Conservation (phyloP, 1,140 invertebrate genomes). For the Drosophila lowei region DNA sequence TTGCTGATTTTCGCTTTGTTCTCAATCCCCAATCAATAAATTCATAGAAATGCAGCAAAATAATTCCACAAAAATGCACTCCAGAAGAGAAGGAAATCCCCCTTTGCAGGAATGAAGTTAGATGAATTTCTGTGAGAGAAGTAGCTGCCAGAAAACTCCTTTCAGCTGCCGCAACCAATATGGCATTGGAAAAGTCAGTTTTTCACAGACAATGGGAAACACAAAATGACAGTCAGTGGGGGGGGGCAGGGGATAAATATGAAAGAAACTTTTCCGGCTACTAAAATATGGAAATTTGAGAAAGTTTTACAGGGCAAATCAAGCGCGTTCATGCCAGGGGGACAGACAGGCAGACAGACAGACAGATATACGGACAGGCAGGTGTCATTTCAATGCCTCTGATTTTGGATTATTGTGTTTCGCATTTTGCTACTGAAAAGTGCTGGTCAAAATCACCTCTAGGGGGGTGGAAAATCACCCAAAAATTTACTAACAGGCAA, state of each 20-base stretch:
- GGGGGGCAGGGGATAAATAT: slow-evolving; percentile 36
- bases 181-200: slow-evolving; percentile 25
- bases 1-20: slow-evolving; percentile 35
- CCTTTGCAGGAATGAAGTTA: slow-evolving; percentile 11
- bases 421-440: slow-evolving; percentile 14
- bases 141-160: slow-evolving; percentile 22
- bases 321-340: slow-evolving; percentile 20
- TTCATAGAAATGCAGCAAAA: slow-evolving; percentile 54
- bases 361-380: slow-evolving; percentile 33
- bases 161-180: slow-evolving; percentile 7
- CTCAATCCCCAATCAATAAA: slow-evolving; percentile 64
- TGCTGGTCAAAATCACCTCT: slow-evolving; percentile 34
- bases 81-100: not conserved
- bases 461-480: slow-evolving; percentile 19
- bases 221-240: slow-evolving; percentile 30
- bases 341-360: slow-evolving; percentile 30
- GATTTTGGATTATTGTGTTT: slow-evolving; percentile 77
- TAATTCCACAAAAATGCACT: slow-evolving; percentile 56
- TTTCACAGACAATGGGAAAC: slow-evolving; percentile 43
- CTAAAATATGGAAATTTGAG: slow-evolving; percentile 54
- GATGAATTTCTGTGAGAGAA: slow-evolving; percentile 31
- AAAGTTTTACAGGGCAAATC: slow-evolving; percentile 49
- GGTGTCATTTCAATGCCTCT: slow-evolving; percentile 73
- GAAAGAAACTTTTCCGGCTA: slow-evolving; percentile 48
- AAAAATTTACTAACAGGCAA: slow-evolving; percentile 18